A percentile compares a stretch with the other conserved stretches of the same genome.
These are phyloP conservation scores for Elysia crispata DNA, from an alignment of 2,888 invertebrate species.

Conservation along the genomic window DNA sequence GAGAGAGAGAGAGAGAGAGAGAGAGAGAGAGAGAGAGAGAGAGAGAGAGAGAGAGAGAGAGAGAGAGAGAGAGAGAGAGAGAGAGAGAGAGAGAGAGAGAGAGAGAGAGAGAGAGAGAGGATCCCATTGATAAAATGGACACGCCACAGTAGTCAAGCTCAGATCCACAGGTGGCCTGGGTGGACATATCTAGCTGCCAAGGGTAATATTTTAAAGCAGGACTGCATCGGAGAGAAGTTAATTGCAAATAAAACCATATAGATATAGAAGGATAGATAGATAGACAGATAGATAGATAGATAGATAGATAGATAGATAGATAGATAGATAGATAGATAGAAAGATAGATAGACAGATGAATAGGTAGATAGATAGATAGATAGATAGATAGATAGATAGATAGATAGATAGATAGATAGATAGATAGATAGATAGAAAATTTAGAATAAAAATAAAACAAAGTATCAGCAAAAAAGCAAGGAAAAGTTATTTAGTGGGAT, in stretches of 20 bases:
- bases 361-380: slow-evolving; percentile 16
- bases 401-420: slow-evolving; percentile 15
- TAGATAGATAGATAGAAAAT: neutral
- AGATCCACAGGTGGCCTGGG: too few species aligned
- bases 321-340: slow-evolving; percentile 14
- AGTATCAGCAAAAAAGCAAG: too few species aligned
- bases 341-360: slow-evolving; percentile 5
- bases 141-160: too few species aligned
- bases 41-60: slow-evolving; percentile 6
- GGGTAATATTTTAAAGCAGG: too few species aligned
- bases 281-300: slow-evolving; percentile 1
- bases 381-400: slow-evolving; percentile 19
- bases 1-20: too few species aligned
- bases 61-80: neutral
- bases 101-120: slow-evolving; percentile 20
- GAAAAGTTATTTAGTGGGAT: too few species aligned
- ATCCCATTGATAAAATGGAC: neutral
- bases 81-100: slow-evolving; percentile 15
- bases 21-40: neutral
- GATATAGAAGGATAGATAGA: too few species aligned
- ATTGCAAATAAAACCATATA: too few species aligned
- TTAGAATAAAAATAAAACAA: too few species aligned
- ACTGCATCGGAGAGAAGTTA: neutral
- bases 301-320: neutral
- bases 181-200: too few species aligned